Percentiles rank a stretch among this genome's conserved stretches.
phyloP scores from a whole-genome alignment of 2,113 vertebrate species.

The Gadus macrocephalus region DNA sequence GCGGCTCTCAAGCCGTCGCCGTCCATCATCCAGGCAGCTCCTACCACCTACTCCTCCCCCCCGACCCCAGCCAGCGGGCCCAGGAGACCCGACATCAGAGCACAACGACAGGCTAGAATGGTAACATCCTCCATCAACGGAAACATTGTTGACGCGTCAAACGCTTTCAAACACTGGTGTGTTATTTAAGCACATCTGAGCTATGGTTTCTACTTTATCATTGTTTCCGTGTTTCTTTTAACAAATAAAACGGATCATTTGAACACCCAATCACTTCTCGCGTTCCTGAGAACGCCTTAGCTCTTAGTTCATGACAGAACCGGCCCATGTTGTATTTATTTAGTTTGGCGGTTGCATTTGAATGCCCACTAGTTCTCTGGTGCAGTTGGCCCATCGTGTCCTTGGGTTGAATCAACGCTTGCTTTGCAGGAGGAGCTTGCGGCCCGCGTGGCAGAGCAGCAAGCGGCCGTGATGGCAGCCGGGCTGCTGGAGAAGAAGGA shows the following conservation, averaged over 20 bases:
- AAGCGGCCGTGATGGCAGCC: constrained; percentile 69
- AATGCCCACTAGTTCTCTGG: too few species aligned
- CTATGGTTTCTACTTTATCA: neutral
- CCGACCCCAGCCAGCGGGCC: constrained; percentile 42
- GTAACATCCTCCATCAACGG: constrained; percentile 38
- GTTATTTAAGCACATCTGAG: neutral
- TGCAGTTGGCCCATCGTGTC: too few species aligned
- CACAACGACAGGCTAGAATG: constrained; percentile 72
- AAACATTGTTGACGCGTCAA: too few species aligned
- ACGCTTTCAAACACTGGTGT: too few species aligned
- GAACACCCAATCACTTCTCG: too few species aligned
- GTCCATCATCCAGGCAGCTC: constrained; percentile 78
- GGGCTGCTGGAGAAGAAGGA: constrained; percentile 75
- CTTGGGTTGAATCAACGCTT: too few species aligned
- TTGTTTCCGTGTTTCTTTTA: too few species aligned
- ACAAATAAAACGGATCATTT: too few species aligned
- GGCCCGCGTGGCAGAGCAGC: constrained; percentile 72
- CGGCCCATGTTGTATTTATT: too few species aligned
- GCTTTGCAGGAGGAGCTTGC: constrained; percentile 73
- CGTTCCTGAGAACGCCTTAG: too few species aligned
- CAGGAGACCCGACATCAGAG: constrained; percentile 63
- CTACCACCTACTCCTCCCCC: constrained; percentile 77
- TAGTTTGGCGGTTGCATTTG: too few species aligned
- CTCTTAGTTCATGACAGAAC: too few species aligned
- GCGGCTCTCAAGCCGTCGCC: constrained; percentile 65